Conservation (phyloP, 2,888 invertebrate genomes). For the Lasioglossum calceatum region DNA sequence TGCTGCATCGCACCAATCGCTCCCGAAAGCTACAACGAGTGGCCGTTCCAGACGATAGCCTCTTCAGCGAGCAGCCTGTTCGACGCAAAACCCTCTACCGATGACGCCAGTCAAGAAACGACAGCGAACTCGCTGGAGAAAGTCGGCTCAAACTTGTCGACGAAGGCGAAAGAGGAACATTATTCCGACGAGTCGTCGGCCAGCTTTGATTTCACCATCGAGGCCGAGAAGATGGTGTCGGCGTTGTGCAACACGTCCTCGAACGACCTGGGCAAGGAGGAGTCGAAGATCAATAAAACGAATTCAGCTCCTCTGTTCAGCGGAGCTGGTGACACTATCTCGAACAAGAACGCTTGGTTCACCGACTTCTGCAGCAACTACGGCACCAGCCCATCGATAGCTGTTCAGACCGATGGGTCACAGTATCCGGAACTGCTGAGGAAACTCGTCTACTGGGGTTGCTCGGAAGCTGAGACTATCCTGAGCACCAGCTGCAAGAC, state of each 20-base stretch:
- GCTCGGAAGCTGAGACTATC: slow-evolving; percentile 77
- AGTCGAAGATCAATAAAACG: slow-evolving; percentile 46
- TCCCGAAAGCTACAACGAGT: slow-evolving; percentile 53
- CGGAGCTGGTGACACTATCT: slow-evolving; percentile 75
- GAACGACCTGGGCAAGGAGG: slow-evolving; percentile 73
- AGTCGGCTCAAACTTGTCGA: slow-evolving; percentile 5
- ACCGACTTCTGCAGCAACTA: slow-evolving; percentile 69
- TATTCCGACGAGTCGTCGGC: slow-evolving; percentile 85
- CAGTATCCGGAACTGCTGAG: slow-evolving; percentile 76
- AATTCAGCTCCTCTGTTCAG: slow-evolving; percentile 62
- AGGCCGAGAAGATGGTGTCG: slow-evolving; percentile 88
- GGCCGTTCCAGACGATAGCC: slow-evolving; percentile 61
- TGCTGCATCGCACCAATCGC: slow-evolving; percentile 15
- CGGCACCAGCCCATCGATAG: slow-evolving; percentile 62
- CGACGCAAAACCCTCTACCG: slow-evolving; percentile 14
- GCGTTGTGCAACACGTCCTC: slow-evolving; percentile 86
- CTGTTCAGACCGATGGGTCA: slow-evolving; percentile 74
- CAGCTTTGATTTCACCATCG: slow-evolving; percentile 87
- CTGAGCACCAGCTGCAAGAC: slow-evolving; percentile 55
- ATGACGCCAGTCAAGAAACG: slow-evolving; percentile 18
- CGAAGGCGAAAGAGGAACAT: slow-evolving; percentile 73
- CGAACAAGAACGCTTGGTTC: slow-evolving; percentile 75
- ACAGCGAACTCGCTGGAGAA: slow-evolving; percentile 39
- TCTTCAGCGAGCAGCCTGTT: slow-evolving; percentile 31
- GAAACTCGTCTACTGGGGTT: slow-evolving; percentile 77